These are phyloP conservation scores for Mylabris sibirica DNA, from an alignment of 2,888 invertebrate genomes.

Conservation along the genomic window DNA sequence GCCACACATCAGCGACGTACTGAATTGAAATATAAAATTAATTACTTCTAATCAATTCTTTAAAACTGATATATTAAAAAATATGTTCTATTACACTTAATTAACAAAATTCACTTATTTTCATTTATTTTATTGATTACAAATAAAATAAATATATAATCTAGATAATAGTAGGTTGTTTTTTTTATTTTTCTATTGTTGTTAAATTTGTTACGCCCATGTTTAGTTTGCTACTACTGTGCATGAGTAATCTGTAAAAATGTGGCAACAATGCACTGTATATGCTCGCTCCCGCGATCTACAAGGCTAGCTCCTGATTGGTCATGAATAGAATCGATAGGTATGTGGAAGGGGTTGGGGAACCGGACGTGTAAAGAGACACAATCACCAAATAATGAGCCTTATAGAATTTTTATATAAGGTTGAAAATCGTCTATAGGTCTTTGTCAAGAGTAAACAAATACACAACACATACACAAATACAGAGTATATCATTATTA, in stretches of 20 bases:
- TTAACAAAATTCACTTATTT: too few relatives aligned
- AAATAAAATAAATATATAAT: background rate
- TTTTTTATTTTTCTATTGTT: background rate
- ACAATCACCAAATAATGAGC: conserved; percentile 65
- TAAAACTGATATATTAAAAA: background rate
- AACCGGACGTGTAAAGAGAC: conserved; percentile 63
- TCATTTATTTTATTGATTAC: background rate
- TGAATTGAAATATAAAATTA: background rate
- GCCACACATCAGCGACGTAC: conserved; percentile 12
- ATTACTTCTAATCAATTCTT: background rate
- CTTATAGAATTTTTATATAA: conserved; percentile 56
- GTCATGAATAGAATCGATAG: conserved; percentile 71
- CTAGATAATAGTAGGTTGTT: too few relatives aligned
- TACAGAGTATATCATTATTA: conserved; percentile 16
- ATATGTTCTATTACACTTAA: too few relatives aligned
- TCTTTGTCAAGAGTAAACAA: conserved; percentile 66
- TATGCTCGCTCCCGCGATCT: conserved; percentile 64
- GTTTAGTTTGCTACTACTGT: background rate
- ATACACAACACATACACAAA: conserved; percentile 56
- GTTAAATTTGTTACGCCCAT: conserved; percentile 3
- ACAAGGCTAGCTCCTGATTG: conserved; percentile 66
- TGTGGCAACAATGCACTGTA: conserved; percentile 63
- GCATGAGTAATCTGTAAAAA: conserved; percentile 35
- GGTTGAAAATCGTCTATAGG: conserved; percentile 58
- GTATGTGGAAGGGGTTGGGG: conserved; percentile 65